A percentile compares a stretch with the other conserved stretches of the same genome.
Evolutionary conservation across 2,888 invertebrate genomes (phyloP).

Genomic region (Platycheirus albimanus): DNA sequence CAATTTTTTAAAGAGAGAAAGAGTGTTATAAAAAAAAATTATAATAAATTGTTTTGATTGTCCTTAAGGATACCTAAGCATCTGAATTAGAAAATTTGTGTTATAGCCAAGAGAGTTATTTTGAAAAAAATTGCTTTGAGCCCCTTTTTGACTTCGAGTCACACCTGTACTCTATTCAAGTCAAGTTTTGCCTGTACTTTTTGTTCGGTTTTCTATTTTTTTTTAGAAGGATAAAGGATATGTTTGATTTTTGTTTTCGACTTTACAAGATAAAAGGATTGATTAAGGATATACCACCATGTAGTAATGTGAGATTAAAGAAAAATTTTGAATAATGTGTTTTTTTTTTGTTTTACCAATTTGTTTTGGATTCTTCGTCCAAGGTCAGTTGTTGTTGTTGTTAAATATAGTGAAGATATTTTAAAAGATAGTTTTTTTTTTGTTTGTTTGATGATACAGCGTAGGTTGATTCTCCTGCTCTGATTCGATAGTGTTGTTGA

Average conservation of each 20-base stretch:
- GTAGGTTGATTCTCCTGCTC: slow-evolving; percentile 25
- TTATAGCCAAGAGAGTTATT: slow-evolving; percentile 63
- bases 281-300: slow-evolving; percentile 63
- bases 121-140: slow-evolving; percentile 11
- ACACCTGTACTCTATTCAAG: no score
- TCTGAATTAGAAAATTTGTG: slow-evolving; percentile 38
- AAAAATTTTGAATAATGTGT: slow-evolving; percentile 31
- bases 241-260: background rate
- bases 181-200: slow-evolving; percentile 42
- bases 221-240: slow-evolving; percentile 6
- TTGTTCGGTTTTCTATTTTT: background rate
- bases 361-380: slow-evolving; percentile 68
- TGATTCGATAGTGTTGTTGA: no score
- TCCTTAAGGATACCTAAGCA: slow-evolving; percentile 29
- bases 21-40: slow-evolving; percentile 35
- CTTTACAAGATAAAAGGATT: background rate
- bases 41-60: slow-evolving; percentile 53
- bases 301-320: slow-evolving; percentile 41
- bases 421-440: background rate
- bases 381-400: slow-evolving; percentile 46
- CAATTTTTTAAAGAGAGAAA: slow-evolving; percentile 46
- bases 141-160: slow-evolving; percentile 52
- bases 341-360: slow-evolving; percentile 66
- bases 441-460: slow-evolving; percentile 23
- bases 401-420: slow-evolving; percentile 45